Evolutionary conservation across 2,113 vertebrate genomes (phyloP).

Genomic region (Corythornis cristatus): DNA sequence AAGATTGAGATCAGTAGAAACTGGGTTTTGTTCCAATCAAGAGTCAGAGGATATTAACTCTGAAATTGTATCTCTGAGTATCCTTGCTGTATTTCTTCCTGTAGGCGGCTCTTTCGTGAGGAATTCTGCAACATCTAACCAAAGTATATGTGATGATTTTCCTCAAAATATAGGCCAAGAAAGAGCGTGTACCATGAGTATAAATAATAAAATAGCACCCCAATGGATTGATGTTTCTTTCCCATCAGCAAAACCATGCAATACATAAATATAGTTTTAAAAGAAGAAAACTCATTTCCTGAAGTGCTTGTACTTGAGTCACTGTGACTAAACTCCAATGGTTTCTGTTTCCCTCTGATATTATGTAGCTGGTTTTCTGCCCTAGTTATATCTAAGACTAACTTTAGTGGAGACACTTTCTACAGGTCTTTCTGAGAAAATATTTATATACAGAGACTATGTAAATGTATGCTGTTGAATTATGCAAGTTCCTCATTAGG

Average conservation of each 20-base stretch:
- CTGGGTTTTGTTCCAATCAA: background rate
- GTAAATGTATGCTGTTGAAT: background rate
- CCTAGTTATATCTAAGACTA: background rate
- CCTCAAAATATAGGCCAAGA: background rate
- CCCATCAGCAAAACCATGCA: background rate
- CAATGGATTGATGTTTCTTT: background rate
- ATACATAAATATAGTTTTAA: background rate
- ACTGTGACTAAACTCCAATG: background rate
- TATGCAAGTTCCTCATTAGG: background rate
- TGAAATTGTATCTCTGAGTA: background rate
- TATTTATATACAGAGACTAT: background rate
- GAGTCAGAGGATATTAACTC: background rate
- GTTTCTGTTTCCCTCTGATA: background rate
- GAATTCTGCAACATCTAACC: background rate
- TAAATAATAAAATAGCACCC: background rate
- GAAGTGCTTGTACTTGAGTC: background rate
- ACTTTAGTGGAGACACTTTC: background rate
- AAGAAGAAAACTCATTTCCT: background rate
- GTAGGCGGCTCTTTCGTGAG: conserved; percentile 33
- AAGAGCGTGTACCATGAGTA: background rate
- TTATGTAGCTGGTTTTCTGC: background rate
- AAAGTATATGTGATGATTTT: background rate
- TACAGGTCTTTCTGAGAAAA: background rate
- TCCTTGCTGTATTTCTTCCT: background rate
- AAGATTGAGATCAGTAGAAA: background rate